A percentile compares a stretch with the other conserved stretches of the same genome.
Conservation (phyloP, 2,113 vertebrate species). For the Cranoglanis bouderius region DNA sequence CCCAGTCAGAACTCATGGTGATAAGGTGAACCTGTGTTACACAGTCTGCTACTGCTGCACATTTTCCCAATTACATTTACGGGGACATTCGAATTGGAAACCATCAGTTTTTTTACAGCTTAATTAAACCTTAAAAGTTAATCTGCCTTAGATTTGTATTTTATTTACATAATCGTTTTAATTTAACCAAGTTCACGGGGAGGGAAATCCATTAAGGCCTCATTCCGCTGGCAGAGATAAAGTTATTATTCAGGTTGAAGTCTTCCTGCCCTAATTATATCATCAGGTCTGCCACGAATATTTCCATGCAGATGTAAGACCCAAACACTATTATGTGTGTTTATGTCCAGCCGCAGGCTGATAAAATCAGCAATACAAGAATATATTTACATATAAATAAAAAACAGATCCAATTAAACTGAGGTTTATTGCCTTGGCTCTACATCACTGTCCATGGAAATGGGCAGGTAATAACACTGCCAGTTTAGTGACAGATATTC, state of each 20-base stretch:
- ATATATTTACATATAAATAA: constrained; percentile 58
- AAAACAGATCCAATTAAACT: constrained; percentile 52
- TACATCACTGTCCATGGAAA: constrained; percentile 43
- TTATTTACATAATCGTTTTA: constrained; percentile 56
- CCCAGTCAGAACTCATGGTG: constrained; percentile 24
- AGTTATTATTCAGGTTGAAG: constrained; percentile 53
- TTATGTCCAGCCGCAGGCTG: constrained; percentile 41
- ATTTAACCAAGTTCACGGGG: constrained; percentile 40
- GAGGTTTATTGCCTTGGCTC: constrained; percentile 31
- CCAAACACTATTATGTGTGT: constrained; percentile 43
- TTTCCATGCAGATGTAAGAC: constrained; percentile 49
- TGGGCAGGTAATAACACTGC: constrained; percentile 44
- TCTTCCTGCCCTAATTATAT: constrained; percentile 55
- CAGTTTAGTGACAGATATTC: constrained; percentile 37
- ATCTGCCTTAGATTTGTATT: constrained; percentile 43
- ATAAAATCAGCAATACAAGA: constrained; percentile 55
- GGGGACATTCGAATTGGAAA: constrained; percentile 35
- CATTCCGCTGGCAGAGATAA: constrained; percentile 51
- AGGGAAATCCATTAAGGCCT: constrained; percentile 48
- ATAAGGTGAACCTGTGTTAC: constrained; percentile 11
- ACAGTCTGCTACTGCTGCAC: constrained; percentile 9
- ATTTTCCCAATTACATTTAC: constrained; percentile 14
- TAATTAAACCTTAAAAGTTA: constrained; percentile 50
- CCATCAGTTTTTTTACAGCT: constrained; percentile 39
- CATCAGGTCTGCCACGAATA: constrained; percentile 43